phyloP scores from a whole-genome alignment of 2,888 invertebrate species.

The Tribolium freemani region DNA sequence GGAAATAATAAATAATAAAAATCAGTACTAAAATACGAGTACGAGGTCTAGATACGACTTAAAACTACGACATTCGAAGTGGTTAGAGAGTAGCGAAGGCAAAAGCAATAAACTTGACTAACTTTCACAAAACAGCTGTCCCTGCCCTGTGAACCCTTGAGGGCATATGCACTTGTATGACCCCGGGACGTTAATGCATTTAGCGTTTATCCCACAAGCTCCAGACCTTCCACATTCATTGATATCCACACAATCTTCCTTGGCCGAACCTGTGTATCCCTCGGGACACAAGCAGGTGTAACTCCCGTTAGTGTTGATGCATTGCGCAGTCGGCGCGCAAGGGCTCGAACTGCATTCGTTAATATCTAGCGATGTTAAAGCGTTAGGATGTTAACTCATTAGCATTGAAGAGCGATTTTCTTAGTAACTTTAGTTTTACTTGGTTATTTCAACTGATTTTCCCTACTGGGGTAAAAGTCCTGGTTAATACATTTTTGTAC shows the following conservation, averaged over 20 bases:
- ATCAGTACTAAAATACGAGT: slow-evolving; percentile 37
- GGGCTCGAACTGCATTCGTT: slow-evolving; percentile 80
- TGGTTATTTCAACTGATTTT: slow-evolving; percentile 49
- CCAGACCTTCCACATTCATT: slow-evolving; percentile 80
- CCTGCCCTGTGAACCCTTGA: slow-evolving; percentile 82
- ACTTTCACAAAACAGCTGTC: slow-evolving; percentile 84
- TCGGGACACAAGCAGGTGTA: slow-evolving; percentile 81
- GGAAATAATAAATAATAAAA: slow-evolving; percentile 49
- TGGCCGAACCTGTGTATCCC: slow-evolving; percentile 76
- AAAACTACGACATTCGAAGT: slow-evolving; percentile 15
- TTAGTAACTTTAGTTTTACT: slow-evolving; percentile 34
- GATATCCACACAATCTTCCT: slow-evolving; percentile 78
- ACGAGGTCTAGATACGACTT: slow-evolving; percentile 21
- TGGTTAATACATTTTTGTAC: slow-evolving; percentile 57
- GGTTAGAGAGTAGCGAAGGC: slow-evolving; percentile 41
- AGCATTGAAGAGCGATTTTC: slow-evolving; percentile 45
- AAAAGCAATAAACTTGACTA: slow-evolving; percentile 66
- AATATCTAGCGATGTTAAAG: slow-evolving; percentile 72
- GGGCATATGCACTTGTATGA: slow-evolving; percentile 84
- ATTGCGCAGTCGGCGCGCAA: slow-evolving; percentile 80
- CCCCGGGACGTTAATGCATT: slow-evolving; percentile 86
- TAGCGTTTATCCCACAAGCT: slow-evolving; percentile 82
- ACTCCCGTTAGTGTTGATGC: slow-evolving; percentile 83
- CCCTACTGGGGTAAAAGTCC: slow-evolving; percentile 33
- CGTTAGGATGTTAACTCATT: slow-evolving; percentile 45